Conservation (phyloP, 2,113 vertebrate genomes). For the Ondatra zibethicus region DNA sequence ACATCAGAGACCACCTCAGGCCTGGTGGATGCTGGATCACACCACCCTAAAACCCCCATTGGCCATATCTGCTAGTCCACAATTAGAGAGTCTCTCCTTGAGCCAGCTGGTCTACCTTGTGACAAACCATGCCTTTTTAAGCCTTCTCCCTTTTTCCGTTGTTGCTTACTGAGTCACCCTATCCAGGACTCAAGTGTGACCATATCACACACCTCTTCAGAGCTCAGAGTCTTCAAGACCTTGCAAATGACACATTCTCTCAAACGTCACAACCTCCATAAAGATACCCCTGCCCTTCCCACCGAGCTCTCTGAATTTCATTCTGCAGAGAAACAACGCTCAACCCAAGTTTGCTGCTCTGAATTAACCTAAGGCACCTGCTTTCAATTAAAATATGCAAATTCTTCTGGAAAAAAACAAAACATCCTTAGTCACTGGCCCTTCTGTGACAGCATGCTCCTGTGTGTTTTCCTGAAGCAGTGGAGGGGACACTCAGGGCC, state of each 20-base stretch:
- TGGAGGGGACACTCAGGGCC: too few relatives aligned
- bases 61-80: background rate
- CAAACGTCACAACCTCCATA: background rate
- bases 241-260: background rate
- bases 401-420: conserved; percentile 9
- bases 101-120: background rate
- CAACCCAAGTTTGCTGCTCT: conserved; percentile 10
- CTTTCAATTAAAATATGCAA: conserved; percentile 52
- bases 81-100: background rate
- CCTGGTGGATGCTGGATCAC: accelerated
- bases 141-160: too few relatives aligned
- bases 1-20: background rate
- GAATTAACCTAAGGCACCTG: conserved; percentile 47
- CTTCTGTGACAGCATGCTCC: background rate
- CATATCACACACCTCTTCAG: background rate
- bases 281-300: background rate
- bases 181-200: background rate
- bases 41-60: background rate
- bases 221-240: background rate
- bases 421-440: background rate
- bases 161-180: background rate
- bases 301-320: background rate
- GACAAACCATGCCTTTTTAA: background rate
- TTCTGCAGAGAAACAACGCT: background rate
- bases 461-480: background rate